A percentile compares a stretch with the other conserved stretches of the same genome.
These are phyloP conservation scores for human DNA, from an alignment of 2,113 vertebrate genomes.

Conservation along the genomic window DNA sequence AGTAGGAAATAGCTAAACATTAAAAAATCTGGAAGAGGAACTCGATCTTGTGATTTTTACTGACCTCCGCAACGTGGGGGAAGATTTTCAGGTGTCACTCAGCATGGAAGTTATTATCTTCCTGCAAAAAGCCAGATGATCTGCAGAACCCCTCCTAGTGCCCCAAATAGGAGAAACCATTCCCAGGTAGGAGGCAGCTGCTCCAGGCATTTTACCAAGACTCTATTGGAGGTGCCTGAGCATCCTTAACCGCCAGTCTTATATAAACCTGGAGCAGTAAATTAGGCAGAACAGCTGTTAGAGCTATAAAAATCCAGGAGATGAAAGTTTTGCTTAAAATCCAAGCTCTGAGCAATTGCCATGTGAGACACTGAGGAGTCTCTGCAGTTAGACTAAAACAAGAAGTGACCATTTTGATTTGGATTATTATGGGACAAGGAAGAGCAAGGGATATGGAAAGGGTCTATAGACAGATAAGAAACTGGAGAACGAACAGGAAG, in stretches of 20 bases:
- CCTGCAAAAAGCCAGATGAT: slow-evolving; percentile 24
- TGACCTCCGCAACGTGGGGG: background rate
- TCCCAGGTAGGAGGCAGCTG: background rate
- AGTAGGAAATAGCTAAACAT: slow-evolving; percentile 18
- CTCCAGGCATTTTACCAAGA: background rate
- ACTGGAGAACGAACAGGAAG: background rate
- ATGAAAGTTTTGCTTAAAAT: background rate
- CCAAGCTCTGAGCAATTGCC: background rate
- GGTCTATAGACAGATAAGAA: too few species aligned
- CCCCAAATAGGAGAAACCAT: background rate
- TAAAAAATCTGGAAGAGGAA: background rate
- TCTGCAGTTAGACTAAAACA: background rate
- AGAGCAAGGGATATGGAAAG: fast-evolving
- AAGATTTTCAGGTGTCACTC: slow-evolving; percentile 14
- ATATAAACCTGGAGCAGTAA: background rate
- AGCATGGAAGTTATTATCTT: background rate
- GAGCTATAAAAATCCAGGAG: background rate
- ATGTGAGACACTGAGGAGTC: background rate
- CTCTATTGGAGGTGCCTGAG: background rate
- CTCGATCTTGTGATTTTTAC: background rate
- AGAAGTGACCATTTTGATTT: background rate
- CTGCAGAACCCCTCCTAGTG: background rate
- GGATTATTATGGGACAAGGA: too few species aligned
- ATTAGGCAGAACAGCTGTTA: background rate
- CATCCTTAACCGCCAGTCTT: background rate